These are phyloP conservation scores for Oenanthe melanoleuca DNA, from an alignment of 2,113 vertebrate species.

Conservation along the genomic window DNA sequence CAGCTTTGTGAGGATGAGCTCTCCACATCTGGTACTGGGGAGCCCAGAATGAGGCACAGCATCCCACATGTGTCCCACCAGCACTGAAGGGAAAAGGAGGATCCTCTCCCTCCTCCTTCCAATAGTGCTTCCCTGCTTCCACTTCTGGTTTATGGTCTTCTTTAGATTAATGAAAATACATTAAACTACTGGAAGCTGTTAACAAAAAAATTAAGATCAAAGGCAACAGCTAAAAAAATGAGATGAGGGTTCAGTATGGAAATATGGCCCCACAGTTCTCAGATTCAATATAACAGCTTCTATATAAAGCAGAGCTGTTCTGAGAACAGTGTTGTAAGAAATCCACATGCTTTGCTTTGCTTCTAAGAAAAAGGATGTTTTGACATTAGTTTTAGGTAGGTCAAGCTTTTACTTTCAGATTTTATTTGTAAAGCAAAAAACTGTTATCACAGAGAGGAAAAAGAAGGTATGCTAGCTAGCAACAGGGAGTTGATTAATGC, in stretches of 20 bases:
- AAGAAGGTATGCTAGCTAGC: conserved; percentile 39
- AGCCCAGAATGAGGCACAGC: background rate
- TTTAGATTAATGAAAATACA: background rate
- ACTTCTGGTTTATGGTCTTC: background rate
- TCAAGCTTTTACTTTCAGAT: conserved; percentile 37
- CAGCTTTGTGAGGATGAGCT: background rate
- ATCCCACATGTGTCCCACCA: background rate
- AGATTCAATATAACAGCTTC: background rate
- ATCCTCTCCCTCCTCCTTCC: background rate
- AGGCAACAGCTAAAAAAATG: background rate
- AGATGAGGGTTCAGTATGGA: background rate
- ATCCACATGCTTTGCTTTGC: background rate
- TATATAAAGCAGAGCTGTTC: background rate
- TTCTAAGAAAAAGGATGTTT: conserved; percentile 4
- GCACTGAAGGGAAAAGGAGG: background rate
- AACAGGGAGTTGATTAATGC: conserved; percentile 65
- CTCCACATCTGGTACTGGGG: background rate
- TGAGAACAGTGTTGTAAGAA: background rate
- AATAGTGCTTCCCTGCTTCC: background rate
- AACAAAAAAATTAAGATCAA: background rate
- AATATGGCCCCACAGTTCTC: background rate
- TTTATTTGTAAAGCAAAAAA: conserved; percentile 21
- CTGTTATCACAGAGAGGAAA: conserved; percentile 28
- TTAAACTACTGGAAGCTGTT: background rate
- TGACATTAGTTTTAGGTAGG: background rate